phyloP scores from a whole-genome alignment of 2,888 invertebrate species.

The Hypolimnas misippus region DNA sequence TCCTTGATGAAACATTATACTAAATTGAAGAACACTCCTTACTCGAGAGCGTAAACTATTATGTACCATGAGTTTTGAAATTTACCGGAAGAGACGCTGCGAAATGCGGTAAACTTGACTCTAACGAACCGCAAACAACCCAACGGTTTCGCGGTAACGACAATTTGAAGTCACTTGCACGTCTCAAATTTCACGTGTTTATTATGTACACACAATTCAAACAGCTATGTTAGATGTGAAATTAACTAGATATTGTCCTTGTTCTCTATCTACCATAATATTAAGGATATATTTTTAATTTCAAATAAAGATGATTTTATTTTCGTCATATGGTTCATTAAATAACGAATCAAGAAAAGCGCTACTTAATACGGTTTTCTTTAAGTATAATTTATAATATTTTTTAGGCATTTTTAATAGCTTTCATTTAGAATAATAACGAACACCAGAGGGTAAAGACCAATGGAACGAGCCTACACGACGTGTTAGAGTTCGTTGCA shows the following conservation, averaged over 20 bases:
- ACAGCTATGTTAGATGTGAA: not conserved
- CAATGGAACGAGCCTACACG: too few relatives aligned
- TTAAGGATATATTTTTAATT: too few relatives aligned
- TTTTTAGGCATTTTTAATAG: too few relatives aligned
- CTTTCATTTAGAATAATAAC: too few relatives aligned
- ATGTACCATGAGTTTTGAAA: slow-evolving; percentile 56
- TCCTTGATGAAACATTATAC: not conserved
- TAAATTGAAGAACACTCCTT: not conserved
- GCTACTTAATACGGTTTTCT: too few relatives aligned
- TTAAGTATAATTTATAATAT: too few relatives aligned
- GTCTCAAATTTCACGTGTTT: slow-evolving; percentile 29
- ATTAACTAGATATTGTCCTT: not conserved
- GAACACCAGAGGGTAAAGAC: too few relatives aligned
- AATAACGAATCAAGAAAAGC: too few relatives aligned
- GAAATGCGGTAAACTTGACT: slow-evolving; percentile 53
- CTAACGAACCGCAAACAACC: slow-evolving; percentile 61
- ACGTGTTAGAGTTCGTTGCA: too few relatives aligned
- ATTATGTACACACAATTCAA: slow-evolving; percentile 8
- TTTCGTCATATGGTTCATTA: too few relatives aligned
- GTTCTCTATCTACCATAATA: not conserved
- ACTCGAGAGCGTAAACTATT: slow-evolving; percentile 47
- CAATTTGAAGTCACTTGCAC: slow-evolving; percentile 50
- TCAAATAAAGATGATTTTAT: too few relatives aligned
- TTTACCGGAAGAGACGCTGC: slow-evolving; percentile 50
- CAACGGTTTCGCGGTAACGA: slow-evolving; percentile 56